Conservation (phyloP, 2,888 invertebrate species). For the Marasmarcha lunaedactyla region DNA sequence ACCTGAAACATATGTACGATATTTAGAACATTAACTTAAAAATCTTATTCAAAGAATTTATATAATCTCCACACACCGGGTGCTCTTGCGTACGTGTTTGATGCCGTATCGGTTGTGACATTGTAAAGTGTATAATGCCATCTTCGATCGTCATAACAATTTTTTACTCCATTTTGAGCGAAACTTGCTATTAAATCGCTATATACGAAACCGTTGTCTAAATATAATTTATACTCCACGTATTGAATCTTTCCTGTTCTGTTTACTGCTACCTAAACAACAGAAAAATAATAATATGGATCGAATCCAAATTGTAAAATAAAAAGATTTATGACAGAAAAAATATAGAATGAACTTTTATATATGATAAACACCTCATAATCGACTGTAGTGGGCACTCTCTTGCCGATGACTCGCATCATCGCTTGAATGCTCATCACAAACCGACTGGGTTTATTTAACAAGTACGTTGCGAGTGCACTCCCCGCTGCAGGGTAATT, state of each 20-base stretch:
- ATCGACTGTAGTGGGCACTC: slow-evolving; percentile 69
- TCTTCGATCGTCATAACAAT: slow-evolving; percentile 6
- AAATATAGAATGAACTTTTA: no score
- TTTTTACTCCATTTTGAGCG: not conserved
- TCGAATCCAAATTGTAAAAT: no score
- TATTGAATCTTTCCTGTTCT: slow-evolving; percentile 15
- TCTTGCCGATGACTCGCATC: slow-evolving; percentile 77
- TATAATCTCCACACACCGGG: not conserved
- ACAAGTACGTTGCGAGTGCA: slow-evolving; percentile 75
- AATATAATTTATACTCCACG: slow-evolving; percentile 42
- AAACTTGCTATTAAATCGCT: not conserved
- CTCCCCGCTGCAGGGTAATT: slow-evolving; percentile 72
- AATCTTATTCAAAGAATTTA: no score
- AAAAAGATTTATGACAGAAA: no score
- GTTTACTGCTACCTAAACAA: not conserved
- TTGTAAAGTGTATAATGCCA: slow-evolving; percentile 20
- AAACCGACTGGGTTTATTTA: slow-evolving; percentile 77
- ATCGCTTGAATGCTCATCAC: slow-evolving; percentile 78
- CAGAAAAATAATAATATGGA: no score
- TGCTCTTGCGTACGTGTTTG: slow-evolving; percentile 17
- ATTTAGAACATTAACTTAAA: no score
- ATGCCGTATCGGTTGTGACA: slow-evolving; percentile 21
- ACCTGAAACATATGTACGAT: not conserved
- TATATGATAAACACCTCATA: no score
- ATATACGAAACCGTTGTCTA: slow-evolving; percentile 31